Percentiles rank a stretch among this genome's conserved stretches.
Evolutionary conservation across 1,140 invertebrate genomes (phyloP).

Genomic region (Polypedilum vanderplanki): DNA sequence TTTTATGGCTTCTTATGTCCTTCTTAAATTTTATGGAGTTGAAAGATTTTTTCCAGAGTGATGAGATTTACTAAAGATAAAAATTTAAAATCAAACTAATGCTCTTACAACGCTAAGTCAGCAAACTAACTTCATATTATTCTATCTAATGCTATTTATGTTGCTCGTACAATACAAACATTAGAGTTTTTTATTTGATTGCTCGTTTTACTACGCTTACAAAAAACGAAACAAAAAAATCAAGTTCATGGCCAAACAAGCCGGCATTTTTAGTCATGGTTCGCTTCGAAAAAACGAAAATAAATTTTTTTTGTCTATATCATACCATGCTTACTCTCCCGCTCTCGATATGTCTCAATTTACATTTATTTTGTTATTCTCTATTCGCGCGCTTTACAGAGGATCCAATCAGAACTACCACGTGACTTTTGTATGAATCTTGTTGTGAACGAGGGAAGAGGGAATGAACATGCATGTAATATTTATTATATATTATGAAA

Average conservation of each 20-base stretch:
- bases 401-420: slow-evolving; percentile 9
- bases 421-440: not conserved
- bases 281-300: not conserved
- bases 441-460: not conserved
- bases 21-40: not conserved
- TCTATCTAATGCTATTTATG: too few relatives aligned
- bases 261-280: slow-evolving; percentile 18
- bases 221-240: too few relatives aligned
- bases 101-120: not conserved
- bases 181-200: not conserved
- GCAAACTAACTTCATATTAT: too few relatives aligned
- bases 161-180: not conserved
- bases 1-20: not conserved
- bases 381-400: not conserved
- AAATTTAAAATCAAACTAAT: not conserved
- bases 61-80: not conserved
- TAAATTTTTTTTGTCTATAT: not conserved
- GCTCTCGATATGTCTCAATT: not conserved
- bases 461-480: too few relatives aligned
- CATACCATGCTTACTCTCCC: not conserved
- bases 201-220: not conserved
- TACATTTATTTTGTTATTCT: not conserved
- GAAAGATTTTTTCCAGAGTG: not conserved
- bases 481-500: too few relatives aligned
- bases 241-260: slow-evolving; percentile 9